A percentile compares a stretch with the other conserved stretches of the same genome.
These are phyloP conservation scores for Stichodactyla mertensii DNA, from an alignment of 64 coral and sea anemone species.

Conservation along the genomic window DNA sequence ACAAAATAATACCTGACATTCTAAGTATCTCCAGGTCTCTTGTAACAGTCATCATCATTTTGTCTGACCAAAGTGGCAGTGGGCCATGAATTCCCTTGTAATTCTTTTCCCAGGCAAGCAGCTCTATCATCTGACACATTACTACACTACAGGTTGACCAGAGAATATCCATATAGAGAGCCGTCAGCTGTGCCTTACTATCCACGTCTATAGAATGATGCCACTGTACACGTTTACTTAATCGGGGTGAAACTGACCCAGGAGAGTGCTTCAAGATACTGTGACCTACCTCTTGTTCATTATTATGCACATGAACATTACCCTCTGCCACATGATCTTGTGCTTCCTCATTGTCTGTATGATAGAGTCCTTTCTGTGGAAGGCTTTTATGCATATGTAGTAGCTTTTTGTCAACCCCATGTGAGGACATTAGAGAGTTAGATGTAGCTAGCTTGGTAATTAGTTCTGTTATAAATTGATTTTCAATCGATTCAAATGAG, in stretches of 20 bases:
- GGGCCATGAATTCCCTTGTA: background rate
- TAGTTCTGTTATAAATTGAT: constrained; percentile 65
- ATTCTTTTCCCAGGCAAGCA: background rate
- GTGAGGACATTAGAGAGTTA: constrained; percentile 57
- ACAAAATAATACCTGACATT: constrained; percentile 27
- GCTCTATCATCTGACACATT: constrained; percentile 15
- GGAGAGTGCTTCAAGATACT: constrained; percentile 47
- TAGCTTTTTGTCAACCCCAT: constrained; percentile 22
- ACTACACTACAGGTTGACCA: constrained; percentile 36
- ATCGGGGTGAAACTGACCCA: constrained; percentile 29
- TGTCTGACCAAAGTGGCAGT: constrained; percentile 37
- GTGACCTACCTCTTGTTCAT: constrained; percentile 27
- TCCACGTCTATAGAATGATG: constrained; percentile 34
- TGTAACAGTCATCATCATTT: constrained; percentile 18
- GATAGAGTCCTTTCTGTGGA: constrained; percentile 11
- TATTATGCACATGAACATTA: background rate
- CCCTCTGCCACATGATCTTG: too few species aligned
- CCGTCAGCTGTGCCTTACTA: constrained; percentile 29
- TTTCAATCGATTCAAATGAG: constrained; percentile 60
- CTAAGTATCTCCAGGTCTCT: constrained; percentile 35
- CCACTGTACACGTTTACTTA: constrained; percentile 60
- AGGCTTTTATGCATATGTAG: constrained; percentile 33
- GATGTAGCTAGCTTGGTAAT: constrained; percentile 62
- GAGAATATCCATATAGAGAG: constrained; percentile 25
- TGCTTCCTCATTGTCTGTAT: background rate